Percentiles rank a stretch among this genome's conserved stretches.
Evolutionary conservation across 2,888 invertebrate genomes (phyloP).

Genomic region (Aromia moschata): DNA sequence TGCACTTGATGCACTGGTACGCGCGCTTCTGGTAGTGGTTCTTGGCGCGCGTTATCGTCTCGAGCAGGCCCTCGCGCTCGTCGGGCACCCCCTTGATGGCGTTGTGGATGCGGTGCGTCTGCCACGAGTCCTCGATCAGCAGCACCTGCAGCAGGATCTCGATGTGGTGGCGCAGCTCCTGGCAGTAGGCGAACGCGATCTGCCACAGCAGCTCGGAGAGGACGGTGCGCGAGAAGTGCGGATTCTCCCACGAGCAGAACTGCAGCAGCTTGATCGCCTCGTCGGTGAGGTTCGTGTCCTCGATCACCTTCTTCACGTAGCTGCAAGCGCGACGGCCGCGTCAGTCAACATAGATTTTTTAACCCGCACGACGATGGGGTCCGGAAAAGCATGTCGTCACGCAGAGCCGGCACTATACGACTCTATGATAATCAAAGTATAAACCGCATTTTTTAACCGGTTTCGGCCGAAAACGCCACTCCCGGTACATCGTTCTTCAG

Average conservation of each 20-base stretch:
- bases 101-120: slow-evolving; percentile 91
- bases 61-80: slow-evolving; percentile 90
- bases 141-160: slow-evolving; percentile 88
- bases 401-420: too few species aligned
- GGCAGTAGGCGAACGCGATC: slow-evolving; percentile 88
- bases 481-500: too few species aligned
- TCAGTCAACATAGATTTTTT: too few species aligned
- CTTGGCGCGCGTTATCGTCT: slow-evolving; percentile 91
- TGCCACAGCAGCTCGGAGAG: slow-evolving; percentile 93
- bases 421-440: too few species aligned
- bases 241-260: slow-evolving; percentile 97
- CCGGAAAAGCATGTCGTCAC: too few species aligned
- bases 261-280: slow-evolving; percentile 90
- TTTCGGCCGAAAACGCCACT: too few species aligned
- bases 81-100: slow-evolving; percentile 89
- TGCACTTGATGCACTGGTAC: slow-evolving; percentile 96
- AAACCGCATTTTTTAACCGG: too few species aligned
- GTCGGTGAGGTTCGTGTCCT: slow-evolving; percentile 92
- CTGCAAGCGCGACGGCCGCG: slow-evolving; percentile 66
- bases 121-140: slow-evolving; percentile 95
- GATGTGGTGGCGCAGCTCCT: slow-evolving; percentile 91
- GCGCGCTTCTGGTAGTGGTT: slow-evolving; percentile 96
- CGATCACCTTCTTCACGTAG: slow-evolving; percentile 94
- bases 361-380: too few species aligned
- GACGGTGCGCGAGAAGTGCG: slow-evolving; percentile 88